Conservation (phyloP, 2,797 vertebrate species). For the Epinephelus coioides region DNA sequence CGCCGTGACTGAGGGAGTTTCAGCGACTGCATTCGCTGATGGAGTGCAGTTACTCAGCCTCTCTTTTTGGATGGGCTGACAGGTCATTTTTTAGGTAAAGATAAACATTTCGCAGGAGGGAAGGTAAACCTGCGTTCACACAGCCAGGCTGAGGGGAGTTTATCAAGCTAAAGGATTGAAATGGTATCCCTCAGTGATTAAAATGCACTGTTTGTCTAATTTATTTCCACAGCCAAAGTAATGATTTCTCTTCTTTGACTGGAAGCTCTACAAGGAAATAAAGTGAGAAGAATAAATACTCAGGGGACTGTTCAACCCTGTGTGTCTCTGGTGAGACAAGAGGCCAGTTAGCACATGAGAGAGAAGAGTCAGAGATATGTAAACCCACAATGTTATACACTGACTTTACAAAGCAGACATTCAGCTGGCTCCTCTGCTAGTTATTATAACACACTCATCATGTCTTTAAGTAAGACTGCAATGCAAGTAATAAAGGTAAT, state of each 20-base stretch:
- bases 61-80: slow-evolving; percentile 32
- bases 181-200: slow-evolving; percentile 45
- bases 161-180: slow-evolving; percentile 28
- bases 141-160: slow-evolving; percentile 15
- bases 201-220: slow-evolving; percentile 36
- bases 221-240: slow-evolving; percentile 11
- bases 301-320: not conserved
- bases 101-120: slow-evolving; percentile 35
- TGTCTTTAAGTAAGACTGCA: not conserved
- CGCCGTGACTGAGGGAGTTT: slow-evolving; percentile 44
- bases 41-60: slow-evolving; percentile 19
- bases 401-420: slow-evolving; percentile 1
- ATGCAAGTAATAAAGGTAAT: not conserved
- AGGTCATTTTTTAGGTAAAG: slow-evolving; percentile 43
- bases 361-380: not conserved
- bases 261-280: slow-evolving; percentile 3
- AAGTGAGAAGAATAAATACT: slow-evolving; percentile 14
- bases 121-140: slow-evolving; percentile 28
- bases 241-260: slow-evolving; percentile 27
- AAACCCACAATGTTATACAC: not conserved
- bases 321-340: not conserved
- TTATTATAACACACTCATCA: not conserved
- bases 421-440: not conserved
- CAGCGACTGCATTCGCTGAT: slow-evolving; percentile 44
- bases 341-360: not conserved